These are phyloP conservation scores for Liasis olivaceus DNA, from an alignment of 2,797 vertebrate genomes.

Conservation along the genomic window DNA sequence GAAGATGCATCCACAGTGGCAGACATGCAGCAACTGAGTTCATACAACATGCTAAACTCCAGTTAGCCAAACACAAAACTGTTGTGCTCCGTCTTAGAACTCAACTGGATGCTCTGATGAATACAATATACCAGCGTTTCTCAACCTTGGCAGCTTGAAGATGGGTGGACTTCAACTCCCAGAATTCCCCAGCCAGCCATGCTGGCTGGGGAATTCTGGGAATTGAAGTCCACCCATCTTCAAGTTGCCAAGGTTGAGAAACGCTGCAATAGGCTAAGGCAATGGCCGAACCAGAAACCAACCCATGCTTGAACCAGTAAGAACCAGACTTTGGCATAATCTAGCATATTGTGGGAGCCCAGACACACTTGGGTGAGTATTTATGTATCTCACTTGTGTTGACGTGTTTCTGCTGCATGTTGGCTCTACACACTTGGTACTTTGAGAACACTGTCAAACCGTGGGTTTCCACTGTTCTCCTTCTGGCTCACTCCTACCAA, in stretches of 20 bases:
- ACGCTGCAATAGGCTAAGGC: neutral
- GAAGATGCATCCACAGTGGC: neutral
- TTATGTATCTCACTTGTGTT: neutral
- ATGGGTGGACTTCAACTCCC: neutral
- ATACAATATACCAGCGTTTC: neutral
- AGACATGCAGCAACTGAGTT: neutral
- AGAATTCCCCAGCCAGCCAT: neutral
- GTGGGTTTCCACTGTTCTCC: neutral
- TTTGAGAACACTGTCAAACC: neutral
- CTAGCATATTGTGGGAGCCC: no score
- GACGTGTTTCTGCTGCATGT: neutral
- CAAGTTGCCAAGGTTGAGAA: neutral
- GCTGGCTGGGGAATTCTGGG: no score
- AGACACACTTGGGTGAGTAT: neutral
- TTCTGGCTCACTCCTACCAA: neutral
- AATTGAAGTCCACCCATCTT: neutral
- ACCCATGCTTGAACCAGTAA: neutral
- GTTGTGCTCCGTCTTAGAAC: neutral
- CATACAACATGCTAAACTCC: neutral
- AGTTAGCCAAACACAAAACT: neutral
- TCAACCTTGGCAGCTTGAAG: neutral
- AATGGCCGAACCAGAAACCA: neutral
- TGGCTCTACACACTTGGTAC: neutral
- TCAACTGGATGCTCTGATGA: neutral
- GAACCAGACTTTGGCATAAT: neutral